Evolutionary conservation across 2,113 vertebrate genomes (phyloP).

Genomic region (Vidua macroura): DNA sequence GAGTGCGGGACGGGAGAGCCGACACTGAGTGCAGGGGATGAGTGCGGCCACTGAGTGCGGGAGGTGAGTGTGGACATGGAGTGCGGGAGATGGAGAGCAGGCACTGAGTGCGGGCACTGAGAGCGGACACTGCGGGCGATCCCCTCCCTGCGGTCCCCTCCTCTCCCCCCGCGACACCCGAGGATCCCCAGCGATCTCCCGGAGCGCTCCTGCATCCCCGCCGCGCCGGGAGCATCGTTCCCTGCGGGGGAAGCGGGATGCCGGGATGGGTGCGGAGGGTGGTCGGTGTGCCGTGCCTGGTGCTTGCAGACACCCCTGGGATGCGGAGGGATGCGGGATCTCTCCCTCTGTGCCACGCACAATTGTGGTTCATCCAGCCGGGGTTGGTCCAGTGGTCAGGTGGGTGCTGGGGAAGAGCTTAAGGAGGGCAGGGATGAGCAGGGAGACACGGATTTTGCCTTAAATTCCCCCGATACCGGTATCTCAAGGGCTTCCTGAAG

Average conservation of each 20-base stretch:
- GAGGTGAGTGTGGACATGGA: background rate
- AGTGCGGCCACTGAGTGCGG: background rate
- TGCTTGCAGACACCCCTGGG: background rate
- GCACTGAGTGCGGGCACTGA: background rate
- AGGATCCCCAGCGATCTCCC: background rate
- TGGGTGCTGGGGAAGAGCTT: background rate
- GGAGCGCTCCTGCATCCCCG: background rate
- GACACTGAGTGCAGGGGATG: background rate
- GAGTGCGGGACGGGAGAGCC: background rate
- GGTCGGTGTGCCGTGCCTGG: background rate
- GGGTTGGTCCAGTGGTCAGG: background rate
- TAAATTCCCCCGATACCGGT: background rate
- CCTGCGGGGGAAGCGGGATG: background rate
- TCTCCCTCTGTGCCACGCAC: background rate
- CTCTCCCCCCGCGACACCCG: background rate
- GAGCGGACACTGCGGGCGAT: background rate
- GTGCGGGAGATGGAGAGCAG: background rate
- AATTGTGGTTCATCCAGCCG: accelerated
- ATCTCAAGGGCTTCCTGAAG: background rate
- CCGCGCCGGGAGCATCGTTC: background rate
- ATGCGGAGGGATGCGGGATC: background rate
- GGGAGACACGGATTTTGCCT: background rate
- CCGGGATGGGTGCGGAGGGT: background rate
- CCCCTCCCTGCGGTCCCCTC: background rate
- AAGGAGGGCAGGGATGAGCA: background rate